Base-by-base conservation (phyloP, 2,888 invertebrate species). In the Melinaea marsaeus region DNA sequence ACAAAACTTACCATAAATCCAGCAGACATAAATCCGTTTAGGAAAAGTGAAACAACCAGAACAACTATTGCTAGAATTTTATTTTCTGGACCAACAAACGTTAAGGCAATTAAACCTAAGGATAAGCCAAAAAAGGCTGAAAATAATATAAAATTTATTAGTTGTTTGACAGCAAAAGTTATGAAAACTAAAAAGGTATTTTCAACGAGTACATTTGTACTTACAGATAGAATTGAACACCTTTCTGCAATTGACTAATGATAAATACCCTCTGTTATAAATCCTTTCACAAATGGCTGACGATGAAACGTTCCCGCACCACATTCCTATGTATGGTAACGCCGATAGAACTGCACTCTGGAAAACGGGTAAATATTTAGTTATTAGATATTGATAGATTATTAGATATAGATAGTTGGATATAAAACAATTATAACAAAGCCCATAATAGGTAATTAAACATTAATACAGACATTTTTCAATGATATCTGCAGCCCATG, bases 301-400 rank as follows among this genome's bases (percentile, higher is more conserved):
- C 59, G 95, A 92, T 0, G 92, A 80, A 33, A 95, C 92, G 67
- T 93, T 93, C 22, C 94, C 85, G 0, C 94, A 55, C 92, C 94
- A 95, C 88, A 95, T 95, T 0, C 92, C 93, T 2, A 95, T 83
- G 75, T 96, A 96, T 0, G 95, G 95, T 22, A 95, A 76, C 0
- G 95, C 93, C 0, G 95, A 94, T 0, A 95, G 79, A 5, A 93
- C 73, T 0, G 95, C 94, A 78, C 94, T 95, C 92, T 66, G 69
- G 22, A 22, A 22, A 22, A 22, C 22, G 22, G 22, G 22, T 22
- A 22, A 22, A 22, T 22, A 22, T 22, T 22, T 22, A 22, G 7
- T 42, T 42, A 42, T 9, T 42, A 42, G 7, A 22, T 22, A 22
- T 22, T 0, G 4, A 37, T 37, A 37, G 4, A 37, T 37, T 37